Conservation (phyloP, 2,113 vertebrate species). For the Rhinoderma darwinii region DNA sequence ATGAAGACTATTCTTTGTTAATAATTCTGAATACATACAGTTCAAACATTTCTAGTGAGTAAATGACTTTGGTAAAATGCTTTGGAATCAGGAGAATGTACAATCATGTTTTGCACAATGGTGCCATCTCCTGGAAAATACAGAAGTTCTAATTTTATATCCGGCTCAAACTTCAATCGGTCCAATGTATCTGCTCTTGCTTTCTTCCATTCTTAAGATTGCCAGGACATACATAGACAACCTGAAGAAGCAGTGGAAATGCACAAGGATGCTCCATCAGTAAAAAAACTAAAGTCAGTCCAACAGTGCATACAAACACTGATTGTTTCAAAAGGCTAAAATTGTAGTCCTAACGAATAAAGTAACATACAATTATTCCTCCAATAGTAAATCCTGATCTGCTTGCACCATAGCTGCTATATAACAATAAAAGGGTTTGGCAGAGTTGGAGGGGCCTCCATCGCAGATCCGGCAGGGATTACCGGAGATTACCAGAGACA, state of each 20-base stretch:
- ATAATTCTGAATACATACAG: background rate
- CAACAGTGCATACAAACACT: background rate
- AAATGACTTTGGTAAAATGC: background rate
- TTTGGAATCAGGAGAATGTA: background rate
- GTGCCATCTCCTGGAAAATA: conserved; percentile 29
- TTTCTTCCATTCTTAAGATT: background rate
- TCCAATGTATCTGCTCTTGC: too few relatives aligned
- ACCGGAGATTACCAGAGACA: too few relatives aligned
- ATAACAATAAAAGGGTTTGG: too few relatives aligned
- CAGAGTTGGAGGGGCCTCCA: too few relatives aligned
- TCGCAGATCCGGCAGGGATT: too few relatives aligned
- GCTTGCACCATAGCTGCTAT: too few relatives aligned
- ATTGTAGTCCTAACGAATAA: too few relatives aligned
- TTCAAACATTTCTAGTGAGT: background rate
- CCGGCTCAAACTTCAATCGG: too few relatives aligned
- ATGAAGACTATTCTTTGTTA: too few relatives aligned
- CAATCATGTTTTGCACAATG: conserved; percentile 1
- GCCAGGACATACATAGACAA: background rate
- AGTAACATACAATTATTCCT: too few relatives aligned
- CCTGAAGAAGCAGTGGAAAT: background rate
- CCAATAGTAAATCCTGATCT: too few relatives aligned
- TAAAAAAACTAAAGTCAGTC: background rate
- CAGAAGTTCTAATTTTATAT: background rate
- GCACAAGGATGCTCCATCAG: background rate
- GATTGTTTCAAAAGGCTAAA: too few relatives aligned